A percentile compares a stretch with the other conserved stretches of the same genome.
These are phyloP conservation scores for Chloropsis cyanopogon DNA, from an alignment of 2,113 vertebrate genomes.

Conservation along the genomic window DNA sequence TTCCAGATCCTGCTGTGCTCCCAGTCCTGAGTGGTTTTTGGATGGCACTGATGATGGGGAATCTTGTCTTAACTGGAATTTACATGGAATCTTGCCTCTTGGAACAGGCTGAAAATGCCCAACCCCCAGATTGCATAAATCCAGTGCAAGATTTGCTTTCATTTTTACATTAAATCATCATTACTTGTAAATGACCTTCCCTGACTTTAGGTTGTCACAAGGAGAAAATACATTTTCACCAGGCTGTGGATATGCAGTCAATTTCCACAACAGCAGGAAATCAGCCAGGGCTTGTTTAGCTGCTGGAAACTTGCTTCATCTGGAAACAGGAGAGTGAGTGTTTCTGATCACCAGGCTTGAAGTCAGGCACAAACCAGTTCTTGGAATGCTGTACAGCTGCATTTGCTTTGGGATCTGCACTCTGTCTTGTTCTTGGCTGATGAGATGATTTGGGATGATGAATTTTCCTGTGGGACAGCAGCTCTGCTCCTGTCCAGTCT, in stretches of 20 bases:
- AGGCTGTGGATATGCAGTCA: not conserved
- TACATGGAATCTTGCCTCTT: not conserved
- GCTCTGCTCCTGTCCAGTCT: not conserved
- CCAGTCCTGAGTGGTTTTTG: not conserved
- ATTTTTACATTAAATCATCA: not conserved
- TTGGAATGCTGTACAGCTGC: not conserved
- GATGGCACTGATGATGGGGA: not conserved
- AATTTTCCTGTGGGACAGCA: not conserved
- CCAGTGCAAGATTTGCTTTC: not conserved
- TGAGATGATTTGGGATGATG: not conserved
- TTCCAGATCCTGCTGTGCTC: not conserved
- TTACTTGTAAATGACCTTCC: not conserved
- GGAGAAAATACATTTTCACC: not conserved
- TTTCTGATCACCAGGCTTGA: not conserved
- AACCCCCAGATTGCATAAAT: not conserved
- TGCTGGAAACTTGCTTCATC: not conserved
- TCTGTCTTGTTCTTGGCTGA: not conserved
- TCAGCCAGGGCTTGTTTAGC: not conserved
- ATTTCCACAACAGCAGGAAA: conserved; percentile 21
- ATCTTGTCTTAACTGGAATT: not conserved
- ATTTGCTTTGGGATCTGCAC: not conserved
- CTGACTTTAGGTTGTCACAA: not conserved
- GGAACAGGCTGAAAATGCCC: not conserved
- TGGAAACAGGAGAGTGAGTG: not conserved
- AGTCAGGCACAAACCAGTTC: not conserved